Evolutionary conservation across 2,888 invertebrate species (phyloP), one percentile per base, ranked within the genome.

Genomic region (Drosophila atripex): DNA sequence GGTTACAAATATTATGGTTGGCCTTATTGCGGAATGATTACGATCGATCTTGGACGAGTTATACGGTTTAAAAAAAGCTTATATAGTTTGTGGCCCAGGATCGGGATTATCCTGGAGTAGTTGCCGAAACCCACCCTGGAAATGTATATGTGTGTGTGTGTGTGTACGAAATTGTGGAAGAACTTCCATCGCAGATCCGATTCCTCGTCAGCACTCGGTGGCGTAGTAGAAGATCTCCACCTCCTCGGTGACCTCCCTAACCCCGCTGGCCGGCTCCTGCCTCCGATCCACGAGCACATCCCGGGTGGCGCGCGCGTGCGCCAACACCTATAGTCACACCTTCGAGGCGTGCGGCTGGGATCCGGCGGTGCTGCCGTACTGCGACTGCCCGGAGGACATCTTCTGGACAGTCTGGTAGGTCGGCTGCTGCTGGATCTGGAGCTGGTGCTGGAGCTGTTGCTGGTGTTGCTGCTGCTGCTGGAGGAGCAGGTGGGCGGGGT

Each of bases 291-390:
- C 75, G 65, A 77, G 77, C 55, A 80, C 74, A 73, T 78, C 86
- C 47, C 72, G 80, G 69, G 78, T 76, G 79, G 77, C 88, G 88
- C 79, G 80, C 85, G 87, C 83, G 75, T 86, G 88, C 90, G 90
- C 89, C 85, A 80, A 77, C 84, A 87, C 90, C 89, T 91, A 91
- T 88, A 91, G 91, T 92, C 91, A 92, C 89, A 92, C 92, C 80
- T 92, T 92, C 45, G 92, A 92, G 18, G 91, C 91, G 58, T 90
- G 89, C 61, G 90, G 89, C 83, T 91, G 90, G 55, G 88, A 77
- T 56, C 86, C 82, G 52, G 84, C 86, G 12, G 77, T 69, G 57
- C 80, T 85, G 56, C 86, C 80, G 38, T 89, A 89, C 50, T 88
- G 89, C 57, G 83, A 69, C 61, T 65, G 47, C 39, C 76, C 71